A percentile compares a stretch with the other conserved stretches of the same genome.
These are phyloP conservation scores for Ophiodon elongatus DNA, from an alignment of 2,113 vertebrate species.

Conservation along the genomic window DNA sequence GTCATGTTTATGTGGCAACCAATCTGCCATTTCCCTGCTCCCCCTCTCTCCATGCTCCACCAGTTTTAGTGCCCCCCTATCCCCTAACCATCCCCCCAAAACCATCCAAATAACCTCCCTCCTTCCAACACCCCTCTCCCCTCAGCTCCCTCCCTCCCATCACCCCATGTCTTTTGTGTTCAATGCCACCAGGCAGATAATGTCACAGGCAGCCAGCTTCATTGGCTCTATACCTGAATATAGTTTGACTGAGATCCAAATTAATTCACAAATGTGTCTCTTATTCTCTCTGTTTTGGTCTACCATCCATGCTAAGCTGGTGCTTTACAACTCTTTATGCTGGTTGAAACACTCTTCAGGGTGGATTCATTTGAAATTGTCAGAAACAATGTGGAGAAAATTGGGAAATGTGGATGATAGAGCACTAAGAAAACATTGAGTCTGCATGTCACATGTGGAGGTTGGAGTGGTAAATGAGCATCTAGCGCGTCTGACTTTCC, in stretches of 20 bases:
- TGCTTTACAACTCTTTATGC: not conserved
- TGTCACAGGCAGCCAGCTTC: constrained; percentile 9
- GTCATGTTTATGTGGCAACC: constrained; percentile 19
- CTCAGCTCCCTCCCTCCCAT: not conserved
- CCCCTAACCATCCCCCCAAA: constrained; percentile 31
- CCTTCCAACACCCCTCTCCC: constrained; percentile 53
- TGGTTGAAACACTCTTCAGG: not conserved
- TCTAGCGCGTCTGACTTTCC: not conserved
- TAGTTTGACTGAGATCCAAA: not conserved
- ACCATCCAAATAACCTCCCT: constrained; percentile 33
- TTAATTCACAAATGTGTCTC: not conserved
- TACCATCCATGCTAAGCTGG: not conserved
- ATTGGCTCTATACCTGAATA: not conserved
- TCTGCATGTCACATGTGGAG: not conserved
- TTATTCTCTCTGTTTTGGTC: not conserved
- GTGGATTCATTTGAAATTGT: not conserved
- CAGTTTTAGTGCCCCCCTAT: constrained; percentile 23
- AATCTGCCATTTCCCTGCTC: constrained; percentile 16
- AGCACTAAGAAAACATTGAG: not conserved
- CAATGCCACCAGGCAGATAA: constrained; percentile 28
- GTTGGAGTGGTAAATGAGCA: not conserved
- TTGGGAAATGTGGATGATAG: not conserved
- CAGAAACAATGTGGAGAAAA: not conserved
- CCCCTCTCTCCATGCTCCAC: constrained; percentile 22
- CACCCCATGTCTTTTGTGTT: constrained; percentile 43